A percentile compares a stretch with the other conserved stretches of the same genome.
These are phyloP conservation scores for Lordiphosa mommai DNA, from an alignment of 1,140 invertebrate species.

Conservation along the genomic window DNA sequence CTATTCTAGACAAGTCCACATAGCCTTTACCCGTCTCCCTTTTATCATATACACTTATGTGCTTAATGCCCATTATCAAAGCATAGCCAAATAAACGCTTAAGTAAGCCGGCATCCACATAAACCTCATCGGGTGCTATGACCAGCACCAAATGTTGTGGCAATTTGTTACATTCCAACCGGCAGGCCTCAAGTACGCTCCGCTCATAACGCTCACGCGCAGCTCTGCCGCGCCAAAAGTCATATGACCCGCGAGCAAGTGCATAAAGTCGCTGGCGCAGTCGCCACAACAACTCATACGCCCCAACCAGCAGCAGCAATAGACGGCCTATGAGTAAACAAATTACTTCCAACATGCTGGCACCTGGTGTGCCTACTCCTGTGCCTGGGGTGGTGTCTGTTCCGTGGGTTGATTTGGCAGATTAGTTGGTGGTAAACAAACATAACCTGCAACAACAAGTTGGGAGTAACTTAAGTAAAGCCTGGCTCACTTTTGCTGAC, in stretches of 20 bases:
- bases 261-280: slow-evolving; percentile 48
- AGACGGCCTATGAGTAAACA: slow-evolving; percentile 38
- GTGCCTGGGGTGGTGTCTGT: slow-evolving; percentile 19
- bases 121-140: slow-evolving; percentile 41
- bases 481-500: not conserved
- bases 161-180: slow-evolving; percentile 53
- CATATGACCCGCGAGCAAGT: slow-evolving; percentile 65
- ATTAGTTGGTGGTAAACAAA: slow-evolving; percentile 1
- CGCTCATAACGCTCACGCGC: slow-evolving; percentile 43
- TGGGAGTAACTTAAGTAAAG: not conserved
- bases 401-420: slow-evolving; percentile 39
- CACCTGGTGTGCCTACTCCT: slow-evolving; percentile 1
- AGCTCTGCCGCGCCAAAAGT: slow-evolving; percentile 42
- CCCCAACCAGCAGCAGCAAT: slow-evolving; percentile 28
- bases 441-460: slow-evolving; percentile 32
- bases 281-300: slow-evolving; percentile 38
- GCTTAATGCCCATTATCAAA: slow-evolving; percentile 47
- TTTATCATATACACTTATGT: slow-evolving; percentile 68
- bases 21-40: slow-evolving; percentile 27
- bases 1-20: slow-evolving; percentile 31
- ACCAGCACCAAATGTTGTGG: slow-evolving; percentile 65
- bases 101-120: slow-evolving; percentile 40
- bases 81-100: slow-evolving; percentile 56
- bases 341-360: slow-evolving; percentile 42
- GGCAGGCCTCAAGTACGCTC: slow-evolving; percentile 34